phyloP scores from a whole-genome alignment of 2,113 vertebrate genomes.

The Pseudolaguvia tuberculata region DNA sequence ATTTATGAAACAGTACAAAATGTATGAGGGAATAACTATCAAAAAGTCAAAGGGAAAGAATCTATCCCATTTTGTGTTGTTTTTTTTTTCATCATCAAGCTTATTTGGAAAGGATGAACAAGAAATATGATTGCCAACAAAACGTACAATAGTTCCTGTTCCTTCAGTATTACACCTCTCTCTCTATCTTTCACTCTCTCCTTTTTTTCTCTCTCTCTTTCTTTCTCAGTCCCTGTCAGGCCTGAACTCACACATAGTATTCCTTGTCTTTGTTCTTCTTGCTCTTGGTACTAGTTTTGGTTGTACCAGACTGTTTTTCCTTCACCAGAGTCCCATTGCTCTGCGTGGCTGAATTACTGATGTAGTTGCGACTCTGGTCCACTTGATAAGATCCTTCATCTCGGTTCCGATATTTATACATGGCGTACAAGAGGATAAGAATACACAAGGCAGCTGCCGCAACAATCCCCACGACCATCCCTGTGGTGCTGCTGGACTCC shows the following conservation, averaged over 20 bases:
- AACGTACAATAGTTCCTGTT: constrained; percentile 9
- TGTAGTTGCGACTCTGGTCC: constrained; percentile 92
- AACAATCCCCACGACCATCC: constrained; percentile 94
- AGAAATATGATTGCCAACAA: constrained; percentile 29
- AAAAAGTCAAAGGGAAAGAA: constrained; percentile 17
- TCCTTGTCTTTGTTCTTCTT: constrained; percentile 97
- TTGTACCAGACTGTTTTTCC: constrained; percentile 76
- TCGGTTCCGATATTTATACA: constrained; percentile 95
- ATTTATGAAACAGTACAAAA: constrained; percentile 21
- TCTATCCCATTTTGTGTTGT: not conserved
- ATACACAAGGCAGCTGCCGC: constrained; percentile 91
- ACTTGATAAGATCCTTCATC: constrained; percentile 94
- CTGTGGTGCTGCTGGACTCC: constrained; percentile 91
- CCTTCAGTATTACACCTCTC: constrained; percentile 11
- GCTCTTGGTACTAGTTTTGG: constrained; percentile 85
- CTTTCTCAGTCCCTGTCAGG: constrained; percentile 49
- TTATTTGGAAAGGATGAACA: not conserved
- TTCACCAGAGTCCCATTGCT: constrained; percentile 85
- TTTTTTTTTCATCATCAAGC: not conserved
- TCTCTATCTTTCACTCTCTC: constrained; percentile 39
- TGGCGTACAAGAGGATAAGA: constrained; percentile 92
- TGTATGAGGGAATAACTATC: constrained; percentile 13
- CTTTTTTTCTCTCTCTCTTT: constrained; percentile 45
- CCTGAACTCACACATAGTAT: constrained; percentile 83
- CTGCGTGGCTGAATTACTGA: constrained; percentile 88